Evolutionary conservation across 2,888 invertebrate genomes (phyloP).

Genomic region (Aromia moschata): DNA sequence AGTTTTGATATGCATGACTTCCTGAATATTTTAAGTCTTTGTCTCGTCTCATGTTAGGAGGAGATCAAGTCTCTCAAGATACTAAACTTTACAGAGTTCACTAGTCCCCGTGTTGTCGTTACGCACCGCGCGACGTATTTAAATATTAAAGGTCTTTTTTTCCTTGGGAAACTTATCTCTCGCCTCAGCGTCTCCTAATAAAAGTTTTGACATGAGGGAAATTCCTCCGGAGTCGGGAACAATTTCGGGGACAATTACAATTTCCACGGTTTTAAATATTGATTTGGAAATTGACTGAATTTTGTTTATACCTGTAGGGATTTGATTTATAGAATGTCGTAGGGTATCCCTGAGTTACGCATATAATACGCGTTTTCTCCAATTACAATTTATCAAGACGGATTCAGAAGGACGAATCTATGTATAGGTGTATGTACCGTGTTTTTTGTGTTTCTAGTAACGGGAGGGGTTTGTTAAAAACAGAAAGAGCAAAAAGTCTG

Average conservation of each 20-base stretch:
- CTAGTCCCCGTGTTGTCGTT: constrained; percentile 59
- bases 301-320: constrained; percentile 6
- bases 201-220: constrained; percentile 31
- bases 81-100: constrained; percentile 36
- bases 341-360: too few species aligned
- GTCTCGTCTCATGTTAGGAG: constrained; percentile 39
- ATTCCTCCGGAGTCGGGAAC: constrained; percentile 30
- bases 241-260: constrained; percentile 31
- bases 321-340: too few species aligned
- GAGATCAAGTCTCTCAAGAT: constrained; percentile 27
- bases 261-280: constrained; percentile 25
- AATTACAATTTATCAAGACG: too few species aligned
- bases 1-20: constrained; percentile 50
- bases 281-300: constrained; percentile 11
- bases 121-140: constrained; percentile 59
- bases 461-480: too few species aligned
- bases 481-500: too few species aligned
- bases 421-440: too few species aligned
- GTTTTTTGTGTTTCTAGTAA: too few species aligned
- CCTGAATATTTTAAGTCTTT: constrained; percentile 52
- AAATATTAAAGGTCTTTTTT: constrained; percentile 59
- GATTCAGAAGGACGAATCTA: too few species aligned
- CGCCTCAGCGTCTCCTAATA: constrained; percentile 37
- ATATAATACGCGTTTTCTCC: too few species aligned
- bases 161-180: constrained; percentile 40